Percentiles rank a stretch among this genome's conserved stretches.
Evolutionary conservation across 2,888 invertebrate species (phyloP).

Genomic region (Drosophila koepferae): DNA sequence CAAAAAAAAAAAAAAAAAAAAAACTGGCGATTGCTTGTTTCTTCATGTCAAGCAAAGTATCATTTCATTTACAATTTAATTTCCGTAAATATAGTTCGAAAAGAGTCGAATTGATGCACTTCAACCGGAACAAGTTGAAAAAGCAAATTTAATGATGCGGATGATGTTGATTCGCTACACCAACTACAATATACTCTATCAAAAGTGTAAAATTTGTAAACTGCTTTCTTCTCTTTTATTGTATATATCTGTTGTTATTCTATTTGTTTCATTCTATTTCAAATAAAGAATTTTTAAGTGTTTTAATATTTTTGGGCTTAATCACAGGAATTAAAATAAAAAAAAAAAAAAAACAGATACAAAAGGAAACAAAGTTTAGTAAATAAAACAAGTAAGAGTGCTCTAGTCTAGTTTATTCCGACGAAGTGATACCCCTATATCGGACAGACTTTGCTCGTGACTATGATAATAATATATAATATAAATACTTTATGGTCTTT

Average conservation of each 20-base stretch:
- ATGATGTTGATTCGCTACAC: not conserved
- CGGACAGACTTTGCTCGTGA: too few species aligned
- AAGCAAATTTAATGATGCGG: not conserved
- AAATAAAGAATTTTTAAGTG: too few species aligned
- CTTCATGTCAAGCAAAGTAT: not conserved
- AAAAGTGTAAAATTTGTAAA: not conserved
- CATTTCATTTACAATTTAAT: slow-evolving; percentile 53
- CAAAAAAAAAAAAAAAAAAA: too few species aligned
- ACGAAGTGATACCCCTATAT: too few species aligned
- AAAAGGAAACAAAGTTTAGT: not conserved
- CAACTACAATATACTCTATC: not conserved
- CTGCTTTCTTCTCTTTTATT: not conserved
- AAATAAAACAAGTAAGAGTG: too few species aligned
- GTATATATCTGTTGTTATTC: not conserved
- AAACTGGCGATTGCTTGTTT: too few species aligned
- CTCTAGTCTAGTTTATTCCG: too few species aligned
- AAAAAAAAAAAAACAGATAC: not conserved
- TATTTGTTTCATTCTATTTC: too few species aligned
- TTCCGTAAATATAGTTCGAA: slow-evolving; percentile 47
- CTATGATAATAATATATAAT: too few species aligned
- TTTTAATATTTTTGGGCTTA: too few species aligned
- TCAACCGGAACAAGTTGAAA: slow-evolving; percentile 50
- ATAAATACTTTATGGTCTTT: too few species aligned
- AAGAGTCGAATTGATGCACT: slow-evolving; percentile 15
- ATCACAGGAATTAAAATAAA: not conserved